phyloP scores from a whole-genome alignment of 2,888 invertebrate species.

The Mesorhabditis sp. region DNA sequence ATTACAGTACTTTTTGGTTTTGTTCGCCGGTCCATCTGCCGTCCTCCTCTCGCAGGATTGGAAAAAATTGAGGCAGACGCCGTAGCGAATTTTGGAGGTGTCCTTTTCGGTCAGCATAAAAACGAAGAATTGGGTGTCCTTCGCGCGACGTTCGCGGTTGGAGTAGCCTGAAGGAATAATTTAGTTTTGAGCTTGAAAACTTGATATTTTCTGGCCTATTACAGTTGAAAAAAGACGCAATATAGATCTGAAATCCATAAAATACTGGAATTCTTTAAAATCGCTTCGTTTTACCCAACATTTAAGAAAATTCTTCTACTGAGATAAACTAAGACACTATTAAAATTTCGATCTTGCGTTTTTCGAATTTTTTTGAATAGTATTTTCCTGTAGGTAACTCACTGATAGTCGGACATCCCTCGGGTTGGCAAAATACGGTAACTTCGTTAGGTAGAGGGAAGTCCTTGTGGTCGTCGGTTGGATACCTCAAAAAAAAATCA shows the following conservation, averaged over 20 bases:
- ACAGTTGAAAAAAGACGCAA: no score
- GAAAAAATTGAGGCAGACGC: constrained; percentile 91
- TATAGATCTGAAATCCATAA: no score
- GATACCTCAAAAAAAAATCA: constrained; percentile 76
- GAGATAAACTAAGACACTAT: no score
- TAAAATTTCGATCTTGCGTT: no score
- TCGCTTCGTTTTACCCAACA: no score
- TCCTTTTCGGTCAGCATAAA: constrained; percentile 94
- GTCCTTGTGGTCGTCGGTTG: constrained; percentile 68
- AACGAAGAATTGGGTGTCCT: constrained; percentile 92
- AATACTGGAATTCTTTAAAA: no score
- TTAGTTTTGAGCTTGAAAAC: constrained; percentile 2
- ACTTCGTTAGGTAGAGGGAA: constrained; percentile 95
- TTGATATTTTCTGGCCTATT: no score
- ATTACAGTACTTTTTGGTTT: constrained; percentile 8
- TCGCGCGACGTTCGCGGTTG: constrained; percentile 68
- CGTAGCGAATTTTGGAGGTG: constrained; percentile 86
- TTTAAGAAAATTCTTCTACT: no score
- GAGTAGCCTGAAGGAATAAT: constrained; percentile 15
- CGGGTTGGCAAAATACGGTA: constrained; percentile 99
- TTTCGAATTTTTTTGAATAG: no score
- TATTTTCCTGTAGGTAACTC: constrained; percentile 6
- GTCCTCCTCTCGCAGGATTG: constrained; percentile 31
- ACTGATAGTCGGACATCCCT: constrained; percentile 85
- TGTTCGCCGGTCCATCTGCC: constrained; percentile 10